Evolutionary conservation across 2,797 vertebrate genomes (phyloP), one percentile per base, ranked within the genome.

Genomic region (Coluber constrictor): DNA sequence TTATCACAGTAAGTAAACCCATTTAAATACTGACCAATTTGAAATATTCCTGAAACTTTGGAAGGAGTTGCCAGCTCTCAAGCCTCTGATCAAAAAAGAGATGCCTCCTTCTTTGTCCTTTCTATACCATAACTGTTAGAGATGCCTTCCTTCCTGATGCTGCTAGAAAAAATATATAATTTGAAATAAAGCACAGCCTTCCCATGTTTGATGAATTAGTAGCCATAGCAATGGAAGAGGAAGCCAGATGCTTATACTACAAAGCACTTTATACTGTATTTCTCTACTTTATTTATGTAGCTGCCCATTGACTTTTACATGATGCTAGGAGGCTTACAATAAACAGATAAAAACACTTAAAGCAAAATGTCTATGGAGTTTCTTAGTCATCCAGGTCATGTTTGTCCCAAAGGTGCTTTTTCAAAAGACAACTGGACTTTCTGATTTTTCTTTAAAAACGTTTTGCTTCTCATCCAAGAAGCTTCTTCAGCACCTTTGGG

Each of bases 1-100:
- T 99, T 54, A 95, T 99, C 92, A 95, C 96, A 96, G 99, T 99
- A 96, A 51, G 98, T 97, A 89, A 32, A 70, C 27, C 4, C 20
- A 74, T 63, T 90, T 92, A 11, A 15, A 3, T 74, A 86, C 15
- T 8, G 15, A 8, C 86, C 8, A 66, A 89, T 92, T 60, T 92
- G 32, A 66, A 87, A 63, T 56, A 12, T 1, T 18, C 87, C 27
- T n/a, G 56, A 59, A 37, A 32, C 25, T n/a, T 27, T 88, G 57
- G 23, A 55, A 66, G 25, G 54, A 87, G 7, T 3, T 11, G 18
- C 4, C 47, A 54, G 10, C 12, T 74, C 12, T 60, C 29, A 55
- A 51, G 18, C 74, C n/a, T 61, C 51, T 37, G 29, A 4, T 8
- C 27, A 16, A 88, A 5, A 7, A 25, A 15, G 54, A 79, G 10